phyloP scores from a whole-genome alignment of 2,113 vertebrate species.

The Tachycineta bicolor region DNA sequence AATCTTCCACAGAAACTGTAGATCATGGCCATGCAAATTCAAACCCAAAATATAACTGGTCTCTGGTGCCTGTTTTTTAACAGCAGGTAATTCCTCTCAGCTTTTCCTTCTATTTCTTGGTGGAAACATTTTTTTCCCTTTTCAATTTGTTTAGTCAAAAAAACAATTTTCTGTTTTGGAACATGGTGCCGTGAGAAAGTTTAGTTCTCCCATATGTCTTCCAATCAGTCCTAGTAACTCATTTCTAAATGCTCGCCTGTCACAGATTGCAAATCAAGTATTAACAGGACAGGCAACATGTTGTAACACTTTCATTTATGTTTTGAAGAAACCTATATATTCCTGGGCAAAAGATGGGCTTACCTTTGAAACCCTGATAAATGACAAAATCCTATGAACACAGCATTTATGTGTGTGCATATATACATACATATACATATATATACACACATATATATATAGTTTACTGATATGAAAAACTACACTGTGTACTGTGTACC shows the following conservation, averaged over 20 bases:
- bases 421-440: accelerated
- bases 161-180: background rate
- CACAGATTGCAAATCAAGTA: background rate
- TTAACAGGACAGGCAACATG: background rate
- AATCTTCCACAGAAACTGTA: background rate
- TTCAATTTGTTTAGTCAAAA: background rate
- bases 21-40: background rate
- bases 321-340: background rate
- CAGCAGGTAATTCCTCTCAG: background rate
- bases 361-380: background rate
- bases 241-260: background rate
- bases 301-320: background rate
- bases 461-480: background rate
- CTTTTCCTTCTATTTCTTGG: background rate
- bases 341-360: background rate
- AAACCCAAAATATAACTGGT: background rate
- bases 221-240: background rate
- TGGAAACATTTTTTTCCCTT: background rate
- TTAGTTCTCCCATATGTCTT: background rate
- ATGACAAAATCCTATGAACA: background rate
- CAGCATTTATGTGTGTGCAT: no score
- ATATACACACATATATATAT: background rate
- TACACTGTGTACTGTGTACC: no score
- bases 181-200: background rate
- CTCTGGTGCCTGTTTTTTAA: background rate